These are phyloP conservation scores for Mythimna pallens DNA, from an alignment of 2,888 invertebrate species.

Conservation along the genomic window DNA sequence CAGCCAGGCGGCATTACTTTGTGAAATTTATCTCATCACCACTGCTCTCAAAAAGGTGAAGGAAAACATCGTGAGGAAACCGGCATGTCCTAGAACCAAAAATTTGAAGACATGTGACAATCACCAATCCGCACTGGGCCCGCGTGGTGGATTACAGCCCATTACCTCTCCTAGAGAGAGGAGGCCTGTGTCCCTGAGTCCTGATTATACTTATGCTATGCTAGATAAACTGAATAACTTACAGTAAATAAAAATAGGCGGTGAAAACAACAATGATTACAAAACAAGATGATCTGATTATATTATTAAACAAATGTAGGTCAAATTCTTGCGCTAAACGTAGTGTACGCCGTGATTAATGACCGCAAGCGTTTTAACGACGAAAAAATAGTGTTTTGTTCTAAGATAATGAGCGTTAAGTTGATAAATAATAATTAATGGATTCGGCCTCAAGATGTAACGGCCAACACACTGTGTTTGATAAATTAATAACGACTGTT, in stretches of 20 bases:
- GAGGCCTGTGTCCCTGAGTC: no score
- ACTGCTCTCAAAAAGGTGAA: no score
- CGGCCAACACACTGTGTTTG: conserved; percentile 66
- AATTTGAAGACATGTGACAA: no score
- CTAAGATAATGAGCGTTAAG: conserved; percentile 84
- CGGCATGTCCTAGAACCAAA: no score
- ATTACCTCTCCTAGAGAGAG: no score
- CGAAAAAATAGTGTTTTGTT: conserved; percentile 82
- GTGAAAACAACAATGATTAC: conserved; percentile 37
- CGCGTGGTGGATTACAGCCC: no score
- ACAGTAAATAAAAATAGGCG: conserved; percentile 26
- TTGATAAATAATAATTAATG: conserved; percentile 85
- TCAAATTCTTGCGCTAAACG: conserved; percentile 60
- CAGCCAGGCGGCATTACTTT: no score
- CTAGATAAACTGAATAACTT: background rate
- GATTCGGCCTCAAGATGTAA: conserved; percentile 70
- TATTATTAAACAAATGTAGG: conserved; percentile 60
- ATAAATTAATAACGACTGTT: conserved; percentile 70
- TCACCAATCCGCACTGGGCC: no score
- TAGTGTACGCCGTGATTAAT: conserved; percentile 78
- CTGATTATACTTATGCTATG: no score
- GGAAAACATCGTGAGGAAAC: no score
- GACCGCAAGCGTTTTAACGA: conserved; percentile 75
- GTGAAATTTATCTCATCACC: no score
- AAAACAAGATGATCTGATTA: conserved; percentile 54